Evolutionary conservation across 2,797 vertebrate genomes (phyloP).

Genomic region (Cheracebus regulus): DNA sequence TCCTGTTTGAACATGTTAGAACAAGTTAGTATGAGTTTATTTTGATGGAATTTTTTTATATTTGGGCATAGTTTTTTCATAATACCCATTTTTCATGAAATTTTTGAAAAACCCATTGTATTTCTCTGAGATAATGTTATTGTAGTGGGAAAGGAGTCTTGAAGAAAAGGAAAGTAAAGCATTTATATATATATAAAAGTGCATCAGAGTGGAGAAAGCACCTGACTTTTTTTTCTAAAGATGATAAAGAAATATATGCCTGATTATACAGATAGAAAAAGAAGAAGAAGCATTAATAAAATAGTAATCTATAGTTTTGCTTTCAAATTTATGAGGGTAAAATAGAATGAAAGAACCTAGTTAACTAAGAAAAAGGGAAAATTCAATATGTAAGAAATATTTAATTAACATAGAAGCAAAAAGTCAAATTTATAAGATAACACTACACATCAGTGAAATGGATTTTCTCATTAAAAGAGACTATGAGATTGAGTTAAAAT

Average conservation of each 20-base stretch:
- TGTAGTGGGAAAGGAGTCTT: neutral
- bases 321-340: neutral
- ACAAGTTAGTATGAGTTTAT: neutral
- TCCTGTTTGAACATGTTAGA: neutral
- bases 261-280: neutral
- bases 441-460: neutral
- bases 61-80: neutral
- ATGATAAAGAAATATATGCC: neutral
- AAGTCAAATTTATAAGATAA: neutral
- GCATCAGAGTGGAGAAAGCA: neutral
- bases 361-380: neutral
- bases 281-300: neutral
- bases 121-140: neutral
- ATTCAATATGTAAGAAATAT: neutral
- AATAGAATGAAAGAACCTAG: neutral
- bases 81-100: neutral
- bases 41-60: neutral
- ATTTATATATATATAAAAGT: neutral
- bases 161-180: neutral
- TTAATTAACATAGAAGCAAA: neutral
- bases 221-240: neutral
- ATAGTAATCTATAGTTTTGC: neutral
- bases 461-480: neutral
- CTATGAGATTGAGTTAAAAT: neutral
- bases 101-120: neutral